Evolutionary conservation across 64 coral and sea anemone genomes (phyloP).

Genomic region (Porites australiensis): DNA sequence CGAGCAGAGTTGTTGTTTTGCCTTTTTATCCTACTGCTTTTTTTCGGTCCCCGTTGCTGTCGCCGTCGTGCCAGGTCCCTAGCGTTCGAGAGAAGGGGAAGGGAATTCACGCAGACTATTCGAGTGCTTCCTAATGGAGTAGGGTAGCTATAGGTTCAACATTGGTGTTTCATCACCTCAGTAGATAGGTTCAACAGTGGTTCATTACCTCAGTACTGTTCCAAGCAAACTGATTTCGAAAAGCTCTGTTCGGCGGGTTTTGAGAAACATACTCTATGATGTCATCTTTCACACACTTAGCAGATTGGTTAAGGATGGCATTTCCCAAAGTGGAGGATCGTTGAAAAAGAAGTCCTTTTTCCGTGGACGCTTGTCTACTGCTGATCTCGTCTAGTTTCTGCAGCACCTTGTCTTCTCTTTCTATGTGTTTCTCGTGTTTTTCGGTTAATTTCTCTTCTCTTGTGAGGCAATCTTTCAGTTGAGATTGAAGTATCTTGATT

Average conservation of each 20-base stretch:
- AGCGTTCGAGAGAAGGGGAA: too few species aligned
- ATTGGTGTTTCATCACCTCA: too few species aligned
- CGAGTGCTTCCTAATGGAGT: too few species aligned
- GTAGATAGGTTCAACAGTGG: too few species aligned
- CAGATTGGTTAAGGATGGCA: background rate
- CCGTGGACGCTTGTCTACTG: background rate
- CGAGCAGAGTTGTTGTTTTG: too few species aligned
- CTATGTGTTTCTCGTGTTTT: conserved; percentile 48
- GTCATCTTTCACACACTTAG: background rate
- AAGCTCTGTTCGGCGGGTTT: background rate
- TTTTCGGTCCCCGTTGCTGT: too few species aligned
- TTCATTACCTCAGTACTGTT: background rate
- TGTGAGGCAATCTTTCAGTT: conserved; percentile 34
- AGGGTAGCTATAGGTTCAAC: too few species aligned
- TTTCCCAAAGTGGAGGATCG: too few species aligned
- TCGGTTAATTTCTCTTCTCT: background rate
- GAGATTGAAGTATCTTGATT: conserved; percentile 12
- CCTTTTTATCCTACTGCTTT: too few species aligned
- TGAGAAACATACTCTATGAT: background rate
- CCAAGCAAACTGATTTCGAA: background rate
- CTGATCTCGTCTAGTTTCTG: conserved; percentile 36
- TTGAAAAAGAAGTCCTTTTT: background rate
- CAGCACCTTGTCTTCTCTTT: conserved; percentile 39
- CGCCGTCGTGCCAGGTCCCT: too few species aligned
- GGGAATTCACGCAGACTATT: too few species aligned